These are phyloP conservation scores for Botia almorhae DNA, from an alignment of 2,797 vertebrate genomes.

Conservation along the genomic window DNA sequence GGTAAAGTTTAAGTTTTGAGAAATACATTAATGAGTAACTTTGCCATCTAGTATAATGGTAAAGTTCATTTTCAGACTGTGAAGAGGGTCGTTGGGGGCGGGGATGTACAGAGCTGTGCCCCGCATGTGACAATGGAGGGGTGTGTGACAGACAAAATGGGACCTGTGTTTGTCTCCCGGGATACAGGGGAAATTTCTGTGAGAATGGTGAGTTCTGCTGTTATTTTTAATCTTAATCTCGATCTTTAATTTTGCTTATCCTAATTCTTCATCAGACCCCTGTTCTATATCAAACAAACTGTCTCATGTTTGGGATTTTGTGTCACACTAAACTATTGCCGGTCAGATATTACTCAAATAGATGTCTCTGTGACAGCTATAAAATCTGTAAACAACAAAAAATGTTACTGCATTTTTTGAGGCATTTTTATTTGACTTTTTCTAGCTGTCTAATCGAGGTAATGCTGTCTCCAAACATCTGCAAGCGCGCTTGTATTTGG, in stretches of 20 bases:
- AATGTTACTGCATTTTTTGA: too few relatives aligned
- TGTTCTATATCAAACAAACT: background rate
- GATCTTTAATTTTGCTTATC: background rate
- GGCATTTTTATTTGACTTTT: too few relatives aligned
- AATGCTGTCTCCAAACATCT: too few relatives aligned
- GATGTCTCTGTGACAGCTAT: background rate
- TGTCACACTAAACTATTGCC: background rate
- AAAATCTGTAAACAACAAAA: background rate
- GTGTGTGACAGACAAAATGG: constrained; percentile 74
- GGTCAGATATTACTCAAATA: background rate
- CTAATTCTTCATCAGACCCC: background rate
- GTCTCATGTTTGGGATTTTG: background rate
- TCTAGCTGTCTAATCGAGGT: too few relatives aligned
- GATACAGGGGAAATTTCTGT: constrained; percentile 77
- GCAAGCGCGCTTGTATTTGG: too few relatives aligned
- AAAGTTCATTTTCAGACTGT: constrained; percentile 73
- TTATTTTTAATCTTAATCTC: background rate
- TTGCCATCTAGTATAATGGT: background rate
- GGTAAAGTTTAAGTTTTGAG: too few relatives aligned
- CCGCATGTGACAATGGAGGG: constrained; percentile 71
- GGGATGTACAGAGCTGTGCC: constrained; percentile 81
- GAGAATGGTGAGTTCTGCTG: constrained; percentile 73
- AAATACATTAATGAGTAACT: background rate
- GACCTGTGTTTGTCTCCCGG: constrained; percentile 75
- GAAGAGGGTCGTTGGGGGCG: constrained; percentile 80